Percentiles rank a stretch among this genome's conserved stretches.
Evolutionary conservation across 2,888 invertebrate genomes (phyloP).

Genomic region (Meandrusa payeni): DNA sequence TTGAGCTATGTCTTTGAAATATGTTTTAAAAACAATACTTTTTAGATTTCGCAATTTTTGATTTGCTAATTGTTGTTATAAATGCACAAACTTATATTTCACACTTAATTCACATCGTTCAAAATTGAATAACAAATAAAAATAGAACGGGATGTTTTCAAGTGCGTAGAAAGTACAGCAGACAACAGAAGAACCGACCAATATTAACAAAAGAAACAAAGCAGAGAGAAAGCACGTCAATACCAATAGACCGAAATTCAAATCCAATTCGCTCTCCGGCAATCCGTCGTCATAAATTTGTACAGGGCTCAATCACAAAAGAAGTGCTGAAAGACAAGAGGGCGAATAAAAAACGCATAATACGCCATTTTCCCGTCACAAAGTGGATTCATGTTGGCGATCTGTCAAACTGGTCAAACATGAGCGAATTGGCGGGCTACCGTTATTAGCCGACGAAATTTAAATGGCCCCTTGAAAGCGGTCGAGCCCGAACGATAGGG

Average conservation of each 20-base stretch:
- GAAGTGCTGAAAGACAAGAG: constrained; percentile 76
- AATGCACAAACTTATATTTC: too few species aligned
- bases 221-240: constrained; percentile 36
- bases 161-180: constrained; percentile 23
- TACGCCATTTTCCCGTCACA: constrained; percentile 74
- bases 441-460: constrained; percentile 57
- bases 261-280: constrained; percentile 63
- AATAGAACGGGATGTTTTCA: too few species aligned
- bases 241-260: constrained; percentile 39
- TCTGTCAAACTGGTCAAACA: constrained; percentile 79
- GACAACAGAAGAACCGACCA: constrained; percentile 25
- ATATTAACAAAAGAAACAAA: constrained; percentile 31
- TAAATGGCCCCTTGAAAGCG: constrained; percentile 41
- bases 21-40: too few species aligned
- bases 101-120: too few species aligned
- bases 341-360: constrained; percentile 71
- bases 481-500: constrained; percentile 40
- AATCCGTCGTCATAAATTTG: constrained; percentile 60
- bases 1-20: too few species aligned
- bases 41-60: too few species aligned
- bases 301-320: constrained; percentile 70
- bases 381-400: constrained; percentile 73
- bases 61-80: too few species aligned
- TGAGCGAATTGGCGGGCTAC: constrained; percentile 56
- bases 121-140: neutral